Percentiles rank a stretch among this genome's conserved stretches.
These are phyloP conservation scores for Sebastes reedi DNA, from an alignment of 2,797 vertebrate genomes.

Conservation along the genomic window DNA sequence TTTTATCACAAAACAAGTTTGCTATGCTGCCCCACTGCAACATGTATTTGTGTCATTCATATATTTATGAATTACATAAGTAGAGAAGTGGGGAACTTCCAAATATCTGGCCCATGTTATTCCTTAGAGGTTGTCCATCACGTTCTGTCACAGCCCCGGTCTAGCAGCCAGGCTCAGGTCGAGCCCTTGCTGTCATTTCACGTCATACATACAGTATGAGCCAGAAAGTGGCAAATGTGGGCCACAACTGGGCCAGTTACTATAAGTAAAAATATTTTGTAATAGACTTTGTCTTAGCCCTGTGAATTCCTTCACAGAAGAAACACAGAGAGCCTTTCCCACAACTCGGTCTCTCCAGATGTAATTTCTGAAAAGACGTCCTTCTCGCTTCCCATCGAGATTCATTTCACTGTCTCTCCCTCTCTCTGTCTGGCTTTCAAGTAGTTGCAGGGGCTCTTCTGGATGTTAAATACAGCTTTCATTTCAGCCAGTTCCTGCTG, in stretches of 20 bases:
- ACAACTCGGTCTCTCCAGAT: slow-evolving; percentile 13
- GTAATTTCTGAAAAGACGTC: slow-evolving; percentile 22
- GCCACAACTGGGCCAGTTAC: background rate
- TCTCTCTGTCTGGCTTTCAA: no score
- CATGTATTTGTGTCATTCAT: no score
- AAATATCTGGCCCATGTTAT: no score
- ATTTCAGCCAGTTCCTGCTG: slow-evolving; percentile 53
- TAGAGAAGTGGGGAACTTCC: no score
- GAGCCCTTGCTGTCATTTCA: background rate
- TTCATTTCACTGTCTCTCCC: background rate
- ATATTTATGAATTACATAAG: no score
- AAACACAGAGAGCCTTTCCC: background rate
- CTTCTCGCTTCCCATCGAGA: slow-evolving; percentile 1
- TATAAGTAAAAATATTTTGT: background rate
- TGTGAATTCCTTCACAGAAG: background rate
- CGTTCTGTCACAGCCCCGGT: background rate
- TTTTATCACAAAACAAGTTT: no score
- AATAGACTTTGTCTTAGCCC: background rate
- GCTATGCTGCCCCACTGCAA: no score
- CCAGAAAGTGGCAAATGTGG: background rate
- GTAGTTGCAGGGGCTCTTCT: slow-evolving; percentile 26
- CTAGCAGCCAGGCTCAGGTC: background rate
- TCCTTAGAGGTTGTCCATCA: background rate
- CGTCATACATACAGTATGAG: background rate
- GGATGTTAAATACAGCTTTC: slow-evolving; percentile 52